phyloP scores from a whole-genome alignment of 2,113 vertebrate species.

The Lophotis ruficrista region DNA sequence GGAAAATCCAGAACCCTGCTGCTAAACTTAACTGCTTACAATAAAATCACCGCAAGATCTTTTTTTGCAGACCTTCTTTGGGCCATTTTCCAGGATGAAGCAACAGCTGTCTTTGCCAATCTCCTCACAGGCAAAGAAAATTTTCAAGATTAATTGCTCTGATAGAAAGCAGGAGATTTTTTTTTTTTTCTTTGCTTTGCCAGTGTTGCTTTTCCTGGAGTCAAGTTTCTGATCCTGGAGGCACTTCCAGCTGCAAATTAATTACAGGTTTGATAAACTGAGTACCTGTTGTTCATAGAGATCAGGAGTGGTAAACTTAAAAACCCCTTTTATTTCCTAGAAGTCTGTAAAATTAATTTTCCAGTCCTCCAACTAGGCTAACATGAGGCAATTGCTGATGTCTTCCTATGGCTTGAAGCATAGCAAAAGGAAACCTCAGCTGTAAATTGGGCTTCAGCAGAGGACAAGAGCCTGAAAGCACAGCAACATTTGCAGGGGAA shows the following conservation, averaged over 20 bases:
- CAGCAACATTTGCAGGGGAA: not conserved
- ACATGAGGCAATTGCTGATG: not conserved
- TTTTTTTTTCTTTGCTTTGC: not conserved
- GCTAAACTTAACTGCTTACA: not conserved
- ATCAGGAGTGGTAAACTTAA: not conserved
- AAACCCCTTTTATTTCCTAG: not conserved
- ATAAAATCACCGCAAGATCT: not conserved
- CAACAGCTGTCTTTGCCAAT: constrained; percentile 57
- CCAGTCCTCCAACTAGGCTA: not conserved
- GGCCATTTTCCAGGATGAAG: constrained; percentile 40
- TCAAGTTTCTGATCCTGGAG: not conserved
- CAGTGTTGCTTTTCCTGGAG: not conserved
- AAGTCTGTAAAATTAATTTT: not conserved
- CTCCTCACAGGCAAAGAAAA: constrained; percentile 41
- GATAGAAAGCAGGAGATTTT: constrained; percentile 30
- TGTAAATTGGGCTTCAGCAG: not conserved
- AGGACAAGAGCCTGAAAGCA: not conserved
- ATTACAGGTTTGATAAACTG: constrained; percentile 4
- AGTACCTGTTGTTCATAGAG: not conserved
- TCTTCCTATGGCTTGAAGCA: not conserved
- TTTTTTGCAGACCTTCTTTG: not conserved
- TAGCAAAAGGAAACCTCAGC: not conserved
- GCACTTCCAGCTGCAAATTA: not conserved
- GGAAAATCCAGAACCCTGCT: not conserved
- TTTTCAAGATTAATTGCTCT: constrained; percentile 50